Conservation (phyloP, 2,113 vertebrate genomes). For the Rattus norvegicus region GRCr8 NC_086033.1:107276501-107277000, state of each 20-base stretch:
- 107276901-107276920: neutral
- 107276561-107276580: neutral
- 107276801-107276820: neutral
- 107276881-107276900: neutral
- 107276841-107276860: neutral
- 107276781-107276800: slow-evolving; percentile 10
- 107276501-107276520: neutral
- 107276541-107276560: neutral
- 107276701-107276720: neutral
- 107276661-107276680: neutral
- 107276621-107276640: neutral
- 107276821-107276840: neutral
- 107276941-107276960: neutral
- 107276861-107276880: neutral
- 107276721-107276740: neutral
- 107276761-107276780: neutral
- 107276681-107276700: neutral
- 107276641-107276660: slow-evolving; percentile 24
- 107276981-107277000: neutral
- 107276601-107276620: neutral
- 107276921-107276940: neutral
- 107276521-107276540: neutral
- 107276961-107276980: neutral
- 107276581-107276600: neutral
- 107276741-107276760: slow-evolving; percentile 33